A percentile compares a stretch with the other conserved stretches of the same genome.
phyloP scores from a whole-genome alignment of 2,113 vertebrate genomes.

The Prochilodus magdalenae region DNA sequence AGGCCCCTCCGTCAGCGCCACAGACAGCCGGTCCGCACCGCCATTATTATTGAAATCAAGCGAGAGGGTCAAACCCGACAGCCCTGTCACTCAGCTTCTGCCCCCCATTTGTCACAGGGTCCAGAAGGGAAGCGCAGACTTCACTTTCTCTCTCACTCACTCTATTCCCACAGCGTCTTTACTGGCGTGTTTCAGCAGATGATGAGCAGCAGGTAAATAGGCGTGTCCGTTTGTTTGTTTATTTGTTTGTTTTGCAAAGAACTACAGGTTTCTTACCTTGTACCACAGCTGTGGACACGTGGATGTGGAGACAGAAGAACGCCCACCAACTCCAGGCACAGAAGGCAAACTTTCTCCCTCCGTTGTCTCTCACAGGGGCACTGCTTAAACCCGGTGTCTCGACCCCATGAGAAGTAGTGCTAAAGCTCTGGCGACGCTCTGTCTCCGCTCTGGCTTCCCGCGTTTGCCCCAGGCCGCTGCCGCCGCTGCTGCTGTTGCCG shows the following conservation, averaged over 20 bases:
- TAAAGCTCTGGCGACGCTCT: neutral
- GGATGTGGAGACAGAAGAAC: conserved; percentile 81
- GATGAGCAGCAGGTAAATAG: neutral
- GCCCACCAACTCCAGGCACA: conserved; percentile 81
- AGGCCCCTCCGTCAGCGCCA: conserved; percentile 34
- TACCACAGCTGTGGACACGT: conserved; percentile 83
- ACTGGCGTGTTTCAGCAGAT: no score
- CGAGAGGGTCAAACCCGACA: conserved; percentile 9
- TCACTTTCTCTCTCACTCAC: neutral
- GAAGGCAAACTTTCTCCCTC: conserved; percentile 79
- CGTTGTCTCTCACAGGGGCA: conserved; percentile 23
- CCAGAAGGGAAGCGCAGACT: conserved; percentile 30
- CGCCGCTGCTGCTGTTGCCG: neutral
- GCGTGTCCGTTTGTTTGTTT: no score
- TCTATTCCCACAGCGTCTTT: no score
- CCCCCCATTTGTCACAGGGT: neutral
- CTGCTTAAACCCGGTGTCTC: conserved; percentile 8
- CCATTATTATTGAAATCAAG: conserved; percentile 54
- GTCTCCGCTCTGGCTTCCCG: neutral
- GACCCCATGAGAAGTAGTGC: neutral
- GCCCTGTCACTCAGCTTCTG: conserved; percentile 17
- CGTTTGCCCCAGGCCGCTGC: neutral
- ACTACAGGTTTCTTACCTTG: conserved; percentile 79
- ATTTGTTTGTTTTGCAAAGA: no score
- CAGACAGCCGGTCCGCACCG: conserved; percentile 9